phyloP scores from a whole-genome alignment of 2,113 vertebrate species.

The Neodon shergylaensis region DNA sequence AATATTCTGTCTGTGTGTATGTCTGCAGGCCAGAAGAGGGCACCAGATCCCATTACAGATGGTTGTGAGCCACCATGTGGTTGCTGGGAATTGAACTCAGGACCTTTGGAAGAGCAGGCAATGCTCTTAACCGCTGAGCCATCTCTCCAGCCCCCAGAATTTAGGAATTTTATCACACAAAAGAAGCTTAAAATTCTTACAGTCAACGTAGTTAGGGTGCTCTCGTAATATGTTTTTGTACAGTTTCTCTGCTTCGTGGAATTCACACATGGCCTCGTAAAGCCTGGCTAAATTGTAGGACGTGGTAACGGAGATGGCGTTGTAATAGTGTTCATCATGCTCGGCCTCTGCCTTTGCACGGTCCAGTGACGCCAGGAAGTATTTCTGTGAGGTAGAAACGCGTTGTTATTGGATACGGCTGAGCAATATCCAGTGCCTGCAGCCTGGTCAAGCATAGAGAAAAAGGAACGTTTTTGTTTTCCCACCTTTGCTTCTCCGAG shows the following conservation, averaged over 20 bases:
- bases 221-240: slow-evolving; percentile 99
- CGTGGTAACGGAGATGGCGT: slow-evolving; percentile 98
- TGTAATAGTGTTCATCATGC: slow-evolving; percentile 99
- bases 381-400: slow-evolving; percentile 91
- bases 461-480: background rate
- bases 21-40: too few relatives aligned
- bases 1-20: too few relatives aligned
- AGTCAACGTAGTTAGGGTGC: slow-evolving; percentile 99
- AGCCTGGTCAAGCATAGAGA: background rate
- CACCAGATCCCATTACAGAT: too few relatives aligned
- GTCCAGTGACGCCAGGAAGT: slow-evolving; percentile 96
- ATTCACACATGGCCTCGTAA: slow-evolving; percentile 98
- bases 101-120: too few relatives aligned
- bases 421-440: background rate
- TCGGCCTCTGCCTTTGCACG: slow-evolving; percentile 98
- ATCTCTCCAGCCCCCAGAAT: too few relatives aligned
- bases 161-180: slow-evolving; percentile 44
- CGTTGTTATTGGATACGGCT: background rate
- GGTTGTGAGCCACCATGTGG: too few relatives aligned
- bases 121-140: too few relatives aligned
- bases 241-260: slow-evolving; percentile 97
- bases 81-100: too few relatives aligned
- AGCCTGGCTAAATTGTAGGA: slow-evolving; percentile 98
- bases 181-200: slow-evolving; percentile 86
- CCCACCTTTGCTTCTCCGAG: slow-evolving; percentile 97